A percentile compares a stretch with the other conserved stretches of the same genome.
These are phyloP conservation scores for Cheiracanthium punctorium DNA, from an alignment of 2,888 invertebrate species.

Conservation along the genomic window DNA sequence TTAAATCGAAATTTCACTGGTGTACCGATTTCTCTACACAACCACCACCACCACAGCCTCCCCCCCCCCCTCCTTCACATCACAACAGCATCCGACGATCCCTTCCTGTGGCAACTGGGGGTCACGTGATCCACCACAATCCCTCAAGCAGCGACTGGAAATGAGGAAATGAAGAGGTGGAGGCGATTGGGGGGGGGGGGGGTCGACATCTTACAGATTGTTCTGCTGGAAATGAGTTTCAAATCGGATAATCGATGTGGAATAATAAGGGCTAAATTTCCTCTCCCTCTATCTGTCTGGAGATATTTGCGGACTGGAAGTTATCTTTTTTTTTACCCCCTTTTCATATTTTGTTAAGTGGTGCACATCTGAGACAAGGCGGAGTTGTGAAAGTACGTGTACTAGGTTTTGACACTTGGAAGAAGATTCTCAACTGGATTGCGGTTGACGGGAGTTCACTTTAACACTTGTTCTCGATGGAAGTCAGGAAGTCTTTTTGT, in stretches of 20 bases:
- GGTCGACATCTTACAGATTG: conserved; percentile 1
- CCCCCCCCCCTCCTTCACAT: conserved; percentile 1
- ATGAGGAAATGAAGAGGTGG: background rate
- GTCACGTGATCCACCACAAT: conserved; percentile 41
- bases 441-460: too few relatives aligned
- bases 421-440: too few relatives aligned
- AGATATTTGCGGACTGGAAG: background rate
- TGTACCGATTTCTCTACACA: too few relatives aligned
- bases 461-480: too few relatives aligned
- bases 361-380: background rate
- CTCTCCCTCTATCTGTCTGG: background rate
- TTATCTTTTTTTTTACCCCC: background rate
- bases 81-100: background rate
- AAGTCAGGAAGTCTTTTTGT: too few relatives aligned
- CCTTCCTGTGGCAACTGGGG: background rate
- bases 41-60: background rate
- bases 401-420: background rate
- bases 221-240: conserved; percentile 58
- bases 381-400: background rate
- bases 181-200: background rate
- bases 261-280: conserved; percentile 29
- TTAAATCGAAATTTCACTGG: background rate
- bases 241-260: conserved; percentile 53
- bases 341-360: background rate
- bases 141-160: conserved; percentile 13